Conservation (phyloP, 2,797 vertebrate genomes). For the Limnodromus scolopaceus region DNA sequence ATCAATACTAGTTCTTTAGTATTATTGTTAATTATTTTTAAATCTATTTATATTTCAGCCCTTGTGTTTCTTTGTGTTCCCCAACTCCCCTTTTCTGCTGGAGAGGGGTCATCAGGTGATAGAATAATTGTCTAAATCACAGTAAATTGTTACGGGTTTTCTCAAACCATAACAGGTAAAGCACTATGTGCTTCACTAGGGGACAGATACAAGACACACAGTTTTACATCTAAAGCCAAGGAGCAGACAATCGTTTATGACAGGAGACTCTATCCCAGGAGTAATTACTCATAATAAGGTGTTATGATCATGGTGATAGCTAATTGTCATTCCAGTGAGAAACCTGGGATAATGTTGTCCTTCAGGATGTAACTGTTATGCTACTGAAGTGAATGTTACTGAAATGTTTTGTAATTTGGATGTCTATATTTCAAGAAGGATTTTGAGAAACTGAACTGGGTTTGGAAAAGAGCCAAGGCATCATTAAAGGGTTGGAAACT, state of each 20-base stretch:
- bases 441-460: not conserved
- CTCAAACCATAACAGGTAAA: not conserved
- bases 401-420: not conserved
- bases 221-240: not conserved
- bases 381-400: not conserved
- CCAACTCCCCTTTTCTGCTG: no score
- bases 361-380: not conserved
- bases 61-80: no score
- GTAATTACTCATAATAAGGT: not conserved
- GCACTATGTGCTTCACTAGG: not conserved
- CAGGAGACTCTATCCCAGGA: not conserved
- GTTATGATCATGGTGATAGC: not conserved
- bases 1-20: no score
- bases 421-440: not conserved
- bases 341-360: not conserved
- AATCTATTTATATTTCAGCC: no score
- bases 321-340: not conserved
- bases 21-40: no score
- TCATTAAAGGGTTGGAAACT: not conserved
- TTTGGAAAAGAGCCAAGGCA: not conserved
- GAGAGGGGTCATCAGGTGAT: no score
- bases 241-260: not conserved
- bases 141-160: no score
- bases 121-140: no score
- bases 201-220: not conserved